Base-by-base conservation (phyloP, 2,797 vertebrate species). In the Simalia tracyae region DNA sequence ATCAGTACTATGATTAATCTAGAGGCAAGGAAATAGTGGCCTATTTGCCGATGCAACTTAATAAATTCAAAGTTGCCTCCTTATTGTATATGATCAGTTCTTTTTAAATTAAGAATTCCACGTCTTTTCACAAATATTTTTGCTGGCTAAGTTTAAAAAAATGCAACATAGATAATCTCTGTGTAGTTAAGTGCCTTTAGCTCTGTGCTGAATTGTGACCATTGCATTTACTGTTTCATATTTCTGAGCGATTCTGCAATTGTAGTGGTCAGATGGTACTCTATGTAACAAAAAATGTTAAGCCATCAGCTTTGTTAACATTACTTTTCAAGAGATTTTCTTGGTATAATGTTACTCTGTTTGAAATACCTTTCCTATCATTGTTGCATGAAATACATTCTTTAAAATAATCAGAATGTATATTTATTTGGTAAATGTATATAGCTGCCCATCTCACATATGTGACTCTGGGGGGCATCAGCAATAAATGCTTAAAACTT, bases 211-310 rank as follows among this genome's bases (percentile, higher is more conserved):
- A 56, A 76, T 28, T 57, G 84, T 86, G 54, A 2, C 50, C 26
- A 50, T 50, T 28, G 22, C 28, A 22, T 72, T 54, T 15, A 31
- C 31, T 54, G 9, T 26, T 26, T 76, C 26, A 42, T 57, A 24
- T 81, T 7, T 24, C 31, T 76, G 54, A 57, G 76, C 24, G 19
- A 22, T 28, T 6, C 22, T 57, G 66, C 19, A 57, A 4, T 66
- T 11, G 28, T 31, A 22, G 19, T 59, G 1, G 59, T 60, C 15
- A 76, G 57, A 12, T 31, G 36, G 4, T 36, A 57, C 19, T 57
- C 1, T 31, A 59, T 76, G 28, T 26, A 15, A 0, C 54, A 50
- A 60, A 19, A 2, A 0, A 0, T 81, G 60, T 0, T 60, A 72
- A 28, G 87, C 64, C 2, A 28, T 57, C 28, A 11, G 0, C 72